phyloP scores from a whole-genome alignment of 2,113 vertebrate genomes.

The Nesogale talazaci region DNA sequence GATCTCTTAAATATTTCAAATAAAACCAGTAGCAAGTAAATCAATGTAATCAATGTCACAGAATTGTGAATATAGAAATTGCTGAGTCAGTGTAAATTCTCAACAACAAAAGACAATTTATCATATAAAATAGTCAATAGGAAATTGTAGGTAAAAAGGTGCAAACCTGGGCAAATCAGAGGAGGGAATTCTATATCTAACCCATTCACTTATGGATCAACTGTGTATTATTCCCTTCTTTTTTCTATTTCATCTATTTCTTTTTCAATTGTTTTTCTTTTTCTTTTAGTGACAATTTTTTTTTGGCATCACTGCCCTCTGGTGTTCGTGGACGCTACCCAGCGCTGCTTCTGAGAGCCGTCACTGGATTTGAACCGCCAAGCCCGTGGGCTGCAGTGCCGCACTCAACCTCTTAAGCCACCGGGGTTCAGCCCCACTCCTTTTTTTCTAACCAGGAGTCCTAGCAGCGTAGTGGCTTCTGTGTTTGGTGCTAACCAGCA shows the following conservation, averaged over 20 bases:
- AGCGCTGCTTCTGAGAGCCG: too few species aligned
- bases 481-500: too few species aligned
- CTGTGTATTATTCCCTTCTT: background rate
- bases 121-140: slow-evolving; percentile 22
- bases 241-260: too few species aligned
- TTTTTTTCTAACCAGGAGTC: background rate
- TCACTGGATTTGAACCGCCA: too few species aligned
- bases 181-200: background rate
- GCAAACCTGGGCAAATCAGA: background rate
- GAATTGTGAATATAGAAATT: background rate
- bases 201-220: background rate
- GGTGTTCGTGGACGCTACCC: too few species aligned
- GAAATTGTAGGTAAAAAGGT: background rate
- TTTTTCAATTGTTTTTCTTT: too few species aligned
- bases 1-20: background rate
- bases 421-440: too few species aligned
- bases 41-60: background rate
- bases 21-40: slow-evolving; percentile 19
- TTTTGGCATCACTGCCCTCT: too few species aligned
- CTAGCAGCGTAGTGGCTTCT: too few species aligned
- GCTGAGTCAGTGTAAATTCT: background rate
- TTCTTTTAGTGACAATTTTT: too few species aligned
- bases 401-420: too few species aligned
- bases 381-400: too few species aligned
- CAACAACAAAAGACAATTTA: background rate